A percentile compares a stretch with the other conserved stretches of the same genome.
Evolutionary conservation across 2,113 vertebrate species (phyloP).

Genomic region (Scytalopus superciliaris): DNA sequence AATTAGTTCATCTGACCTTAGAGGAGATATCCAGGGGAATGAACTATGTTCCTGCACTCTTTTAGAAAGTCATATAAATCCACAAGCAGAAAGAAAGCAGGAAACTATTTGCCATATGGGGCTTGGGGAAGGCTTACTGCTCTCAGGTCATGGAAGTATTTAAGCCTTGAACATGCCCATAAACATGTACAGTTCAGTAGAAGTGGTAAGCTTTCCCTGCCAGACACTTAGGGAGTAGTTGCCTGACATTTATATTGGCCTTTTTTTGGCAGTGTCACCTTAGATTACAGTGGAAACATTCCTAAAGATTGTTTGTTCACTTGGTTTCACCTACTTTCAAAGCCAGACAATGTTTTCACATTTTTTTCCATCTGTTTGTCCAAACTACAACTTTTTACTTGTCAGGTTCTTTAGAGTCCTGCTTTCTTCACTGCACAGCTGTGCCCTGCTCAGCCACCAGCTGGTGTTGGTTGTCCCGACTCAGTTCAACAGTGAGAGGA

Average conservation of each 20-base stretch:
- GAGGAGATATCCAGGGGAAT: background rate
- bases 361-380: conserved; percentile 8
- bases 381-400: conserved; percentile 2
- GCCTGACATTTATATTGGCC: background rate
- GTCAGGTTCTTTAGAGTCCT: background rate
- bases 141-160: background rate
- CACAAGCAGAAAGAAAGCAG: background rate
- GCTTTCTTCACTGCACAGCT: background rate
- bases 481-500: background rate
- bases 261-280: background rate
- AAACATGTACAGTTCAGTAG: background rate
- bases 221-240: background rate
- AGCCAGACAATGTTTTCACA: background rate
- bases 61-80: background rate
- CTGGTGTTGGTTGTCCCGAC: background rate
- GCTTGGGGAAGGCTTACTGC: background rate
- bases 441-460: background rate
- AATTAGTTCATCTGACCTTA: background rate
- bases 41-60: background rate
- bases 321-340: background rate
- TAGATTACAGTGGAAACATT: background rate
- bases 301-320: background rate
- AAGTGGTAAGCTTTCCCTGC: background rate
- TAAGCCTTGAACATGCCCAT: background rate
- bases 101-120: background rate